Conservation (phyloP, 2,888 invertebrate species). For the Drosophila paracracens region DNA sequence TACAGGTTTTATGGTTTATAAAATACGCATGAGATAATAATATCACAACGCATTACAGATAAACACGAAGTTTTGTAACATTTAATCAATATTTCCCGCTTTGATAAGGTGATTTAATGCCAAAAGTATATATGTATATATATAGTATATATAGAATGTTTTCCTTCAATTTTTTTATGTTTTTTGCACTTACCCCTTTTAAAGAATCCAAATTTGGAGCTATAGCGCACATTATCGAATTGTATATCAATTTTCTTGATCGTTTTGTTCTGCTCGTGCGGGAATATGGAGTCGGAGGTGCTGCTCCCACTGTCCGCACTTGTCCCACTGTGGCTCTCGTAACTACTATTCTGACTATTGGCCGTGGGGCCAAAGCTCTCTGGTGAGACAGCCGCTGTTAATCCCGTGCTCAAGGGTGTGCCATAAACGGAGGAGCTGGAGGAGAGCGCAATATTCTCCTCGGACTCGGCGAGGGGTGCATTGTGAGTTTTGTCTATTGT, state of each 20-base stretch:
- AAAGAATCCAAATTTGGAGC: slow-evolving; percentile 78
- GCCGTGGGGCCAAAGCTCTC: slow-evolving; percentile 23
- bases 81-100: not conserved
- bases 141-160: not conserved
- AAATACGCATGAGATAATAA: not conserved
- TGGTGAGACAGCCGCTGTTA: slow-evolving; percentile 22
- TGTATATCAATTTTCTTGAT: slow-evolving; percentile 80
- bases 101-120: not conserved
- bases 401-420: slow-evolving; percentile 51
- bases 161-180: not conserved
- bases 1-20: not conserved
- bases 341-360: slow-evolving; percentile 26
- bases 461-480: slow-evolving; percentile 53
- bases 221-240: slow-evolving; percentile 81
- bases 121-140: not conserved
- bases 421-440: slow-evolving; percentile 54
- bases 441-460: slow-evolving; percentile 50
- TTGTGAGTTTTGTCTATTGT: slow-evolving; percentile 18
- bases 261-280: slow-evolving; percentile 72
- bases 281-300: slow-evolving; percentile 64
- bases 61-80: not conserved
- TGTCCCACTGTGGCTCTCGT: slow-evolving; percentile 8
- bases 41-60: not conserved
- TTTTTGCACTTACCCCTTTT: slow-evolving; percentile 73
- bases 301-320: slow-evolving; percentile 21